A percentile compares a stretch with the other conserved stretches of the same genome.
phyloP scores from a whole-genome alignment of 1,140 invertebrate species.

The Drosophila tsacasi region DNA sequence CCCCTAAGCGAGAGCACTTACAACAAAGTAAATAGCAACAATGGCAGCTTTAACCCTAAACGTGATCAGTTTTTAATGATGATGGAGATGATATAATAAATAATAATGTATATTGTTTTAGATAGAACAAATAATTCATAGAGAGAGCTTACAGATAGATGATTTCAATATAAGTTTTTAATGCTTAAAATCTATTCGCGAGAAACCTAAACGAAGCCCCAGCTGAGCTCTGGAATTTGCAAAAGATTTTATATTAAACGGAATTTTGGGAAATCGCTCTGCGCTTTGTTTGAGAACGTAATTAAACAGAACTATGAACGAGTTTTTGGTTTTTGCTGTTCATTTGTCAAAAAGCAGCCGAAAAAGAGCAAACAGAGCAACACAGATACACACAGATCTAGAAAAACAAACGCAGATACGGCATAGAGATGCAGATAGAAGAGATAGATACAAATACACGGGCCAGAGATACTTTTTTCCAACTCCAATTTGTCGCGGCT shows the following conservation, averaged over 20 bases:
- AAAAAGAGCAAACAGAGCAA: conserved; percentile 56
- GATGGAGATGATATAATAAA: conserved; percentile 2
- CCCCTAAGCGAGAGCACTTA: conserved; percentile 20
- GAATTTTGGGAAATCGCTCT: conserved; percentile 20
- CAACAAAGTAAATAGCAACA: conserved; percentile 39
- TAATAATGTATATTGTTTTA: too few relatives aligned
- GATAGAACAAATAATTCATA: background rate
- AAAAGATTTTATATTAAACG: conserved; percentile 1
- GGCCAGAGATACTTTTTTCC: conserved; percentile 52
- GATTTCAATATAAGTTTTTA: background rate
- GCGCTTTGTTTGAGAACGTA: conserved; percentile 50
- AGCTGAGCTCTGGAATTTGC: background rate
- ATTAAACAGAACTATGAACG: conserved; percentile 71
- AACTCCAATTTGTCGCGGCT: conserved; percentile 46
- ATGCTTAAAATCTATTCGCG: background rate
- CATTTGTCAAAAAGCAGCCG: conserved; percentile 49
- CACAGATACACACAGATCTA: conserved; percentile 19
- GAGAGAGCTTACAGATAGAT: background rate
- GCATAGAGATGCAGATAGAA: conserved; percentile 25
- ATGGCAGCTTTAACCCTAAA: conserved; percentile 16
- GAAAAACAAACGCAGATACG: conserved; percentile 22
- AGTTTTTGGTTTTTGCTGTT: conserved; percentile 13
- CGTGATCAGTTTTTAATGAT: conserved; percentile 19
- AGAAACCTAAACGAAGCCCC: background rate
- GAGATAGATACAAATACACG: conserved; percentile 20